A percentile compares a stretch with the other conserved stretches of the same genome.
phyloP scores from a whole-genome alignment of 1,140 invertebrate genomes.

The Pachypsylla venusta region DNA sequence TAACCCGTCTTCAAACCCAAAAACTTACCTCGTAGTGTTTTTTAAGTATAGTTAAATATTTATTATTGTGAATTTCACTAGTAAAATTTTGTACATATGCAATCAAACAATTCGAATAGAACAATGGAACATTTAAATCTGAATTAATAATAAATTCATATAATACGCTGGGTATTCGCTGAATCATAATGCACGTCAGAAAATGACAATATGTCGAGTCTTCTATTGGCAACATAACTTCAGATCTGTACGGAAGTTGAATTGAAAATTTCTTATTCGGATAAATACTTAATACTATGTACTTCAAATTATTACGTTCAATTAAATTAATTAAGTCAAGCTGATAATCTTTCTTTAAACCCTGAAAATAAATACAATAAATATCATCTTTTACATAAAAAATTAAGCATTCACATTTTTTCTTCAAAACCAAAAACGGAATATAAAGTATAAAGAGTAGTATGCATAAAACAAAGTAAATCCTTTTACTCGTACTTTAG shows the following conservation, averaged over 20 bases:
- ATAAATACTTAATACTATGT: background rate
- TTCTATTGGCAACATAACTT: background rate
- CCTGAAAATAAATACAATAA: background rate
- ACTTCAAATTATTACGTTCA: background rate
- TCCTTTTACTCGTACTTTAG: too few relatives aligned
- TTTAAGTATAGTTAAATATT: background rate
- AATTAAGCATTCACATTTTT: too few relatives aligned
- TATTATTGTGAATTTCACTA: background rate
- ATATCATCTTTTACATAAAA: background rate
- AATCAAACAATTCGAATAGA: background rate
- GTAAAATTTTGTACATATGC: background rate
- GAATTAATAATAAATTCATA: background rate
- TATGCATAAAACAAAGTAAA: too few relatives aligned
- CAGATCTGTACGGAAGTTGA: background rate
- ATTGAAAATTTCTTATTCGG: background rate
- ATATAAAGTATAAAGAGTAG: too few relatives aligned
- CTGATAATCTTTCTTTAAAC: background rate
- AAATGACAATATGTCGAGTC: background rate
- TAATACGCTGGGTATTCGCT: background rate
- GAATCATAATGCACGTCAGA: background rate
- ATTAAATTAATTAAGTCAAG: background rate
- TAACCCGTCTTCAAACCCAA: too few relatives aligned
- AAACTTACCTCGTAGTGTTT: background rate
- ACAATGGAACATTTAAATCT: background rate
- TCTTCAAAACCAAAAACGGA: too few relatives aligned